Evolutionary conservation across 1,140 invertebrate genomes (phyloP).

Genomic region (Oreohelix idahoensis): DNA sequence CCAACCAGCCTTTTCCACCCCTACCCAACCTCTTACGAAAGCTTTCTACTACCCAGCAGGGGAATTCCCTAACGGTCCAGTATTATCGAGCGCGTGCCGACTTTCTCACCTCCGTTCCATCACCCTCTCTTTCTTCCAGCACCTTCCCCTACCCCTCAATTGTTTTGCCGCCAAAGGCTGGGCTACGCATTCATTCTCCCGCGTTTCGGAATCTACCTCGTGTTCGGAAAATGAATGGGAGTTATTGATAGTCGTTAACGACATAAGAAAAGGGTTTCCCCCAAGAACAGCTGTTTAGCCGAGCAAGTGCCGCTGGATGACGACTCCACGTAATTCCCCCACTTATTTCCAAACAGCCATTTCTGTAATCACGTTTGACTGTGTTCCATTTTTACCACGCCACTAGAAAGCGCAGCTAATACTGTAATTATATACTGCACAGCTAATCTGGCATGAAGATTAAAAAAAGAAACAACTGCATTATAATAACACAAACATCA

Average conservation of each 20-base stretch:
- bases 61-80: neutral
- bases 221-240: too few species aligned
- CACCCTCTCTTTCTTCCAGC: neutral
- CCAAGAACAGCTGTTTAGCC: neutral
- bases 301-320: neutral
- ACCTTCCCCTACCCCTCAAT: neutral
- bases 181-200: neutral
- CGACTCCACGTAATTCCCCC: neutral
- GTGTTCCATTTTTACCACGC: too few species aligned
- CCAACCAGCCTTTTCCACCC: too few species aligned
- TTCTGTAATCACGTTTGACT: neutral
- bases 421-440: too few species aligned
- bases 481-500: too few species aligned
- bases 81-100: neutral
- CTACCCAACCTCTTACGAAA: too few species aligned
- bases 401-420: too few species aligned
- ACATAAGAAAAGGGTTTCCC: neutral
- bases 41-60: neutral
- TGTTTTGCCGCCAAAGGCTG: neutral
- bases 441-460: too few species aligned
- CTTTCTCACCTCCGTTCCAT: neutral
- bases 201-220: too few species aligned
- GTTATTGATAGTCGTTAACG: neutral
- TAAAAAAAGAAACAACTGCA: too few species aligned
- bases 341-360: neutral